Evolutionary conservation across 2,113 vertebrate genomes (phyloP), one percentile per base, ranked within the genome.

Genomic region (Myocastor coypus): DNA sequence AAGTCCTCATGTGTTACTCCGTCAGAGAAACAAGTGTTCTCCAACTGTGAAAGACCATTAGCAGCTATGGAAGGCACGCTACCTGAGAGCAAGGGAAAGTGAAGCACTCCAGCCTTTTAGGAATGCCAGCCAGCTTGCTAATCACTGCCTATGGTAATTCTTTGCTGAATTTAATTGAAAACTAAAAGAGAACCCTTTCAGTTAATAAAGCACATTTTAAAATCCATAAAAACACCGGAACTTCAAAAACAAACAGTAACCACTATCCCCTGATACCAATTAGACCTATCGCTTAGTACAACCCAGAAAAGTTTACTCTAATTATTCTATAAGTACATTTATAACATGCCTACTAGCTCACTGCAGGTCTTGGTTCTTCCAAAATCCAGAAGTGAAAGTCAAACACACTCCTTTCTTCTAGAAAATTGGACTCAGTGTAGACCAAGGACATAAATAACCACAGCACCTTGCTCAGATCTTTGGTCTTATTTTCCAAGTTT

Each of bases 91-190:
- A 96, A 71, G 81, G 50, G 6, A 89, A 81, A 68, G 3, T 26
- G 68, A 82, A 37, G 83, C 50, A 50, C 4, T 17, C 26, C 0
- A 7, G 16, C 30, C 30, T 75, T 59, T 64, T 40, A 24, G 64
- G 40, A 82, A 90, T 40, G 30, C 20, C 68, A 61, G n/a, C 26
- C 90, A 46, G 66, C 32, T 26, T 84, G 40, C 66, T 78, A 81
- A 12, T 52, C 75, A 78, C 16, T 69, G 81, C 64, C 83, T 84
- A 63, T 46, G 46, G 52, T 75, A 81, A 84, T 14, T 77, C 85
- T 50, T 78, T 46, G 52, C 16, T 77, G 32, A 92, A 83, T 75
- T 93, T 89, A 85, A 90, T 77, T 66, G 61, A 91, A 63, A 94
- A 80, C 37, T 80, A n/a, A n/a, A 34, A 85, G 5, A 37, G 22